Evolutionary conservation across 2,888 invertebrate genomes (phyloP).

Genomic region (Orchesellides sinensis): DNA sequence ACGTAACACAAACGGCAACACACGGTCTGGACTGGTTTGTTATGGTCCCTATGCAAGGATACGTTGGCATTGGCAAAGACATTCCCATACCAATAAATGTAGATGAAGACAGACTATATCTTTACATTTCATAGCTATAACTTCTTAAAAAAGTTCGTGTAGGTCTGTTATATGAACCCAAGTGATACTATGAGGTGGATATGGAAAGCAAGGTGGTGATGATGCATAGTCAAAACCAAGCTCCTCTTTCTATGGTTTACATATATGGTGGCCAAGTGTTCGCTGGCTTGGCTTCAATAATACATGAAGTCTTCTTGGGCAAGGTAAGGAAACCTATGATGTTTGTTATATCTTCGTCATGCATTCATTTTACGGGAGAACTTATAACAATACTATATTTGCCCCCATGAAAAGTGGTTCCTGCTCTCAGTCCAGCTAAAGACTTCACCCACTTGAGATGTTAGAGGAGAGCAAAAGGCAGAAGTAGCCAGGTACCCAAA

Average conservation of each 20-base stretch:
- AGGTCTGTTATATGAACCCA: too few species aligned
- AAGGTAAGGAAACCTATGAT: slow-evolving; percentile 9
- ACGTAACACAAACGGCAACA: slow-evolving; percentile 46
- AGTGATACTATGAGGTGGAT: background rate
- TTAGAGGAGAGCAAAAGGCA: slow-evolving; percentile 2
- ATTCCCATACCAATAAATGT: too few species aligned
- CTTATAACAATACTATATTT: slow-evolving; percentile 36
- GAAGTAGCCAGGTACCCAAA: background rate
- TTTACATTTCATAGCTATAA: too few species aligned
- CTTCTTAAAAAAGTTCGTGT: too few species aligned
- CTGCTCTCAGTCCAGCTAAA: slow-evolving; percentile 64
- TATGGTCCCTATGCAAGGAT: slow-evolving; percentile 1
- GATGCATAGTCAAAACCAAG: too few species aligned
- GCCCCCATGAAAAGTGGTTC: slow-evolving; percentile 60
- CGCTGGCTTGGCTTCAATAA: too few species aligned
- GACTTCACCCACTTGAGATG: slow-evolving; percentile 61
- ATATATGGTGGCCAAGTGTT: background rate
- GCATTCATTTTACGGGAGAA: slow-evolving; percentile 35
- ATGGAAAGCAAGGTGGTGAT: background rate
- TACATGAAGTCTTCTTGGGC: slow-evolving; percentile 9
- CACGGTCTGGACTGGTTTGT: slow-evolving; percentile 57
- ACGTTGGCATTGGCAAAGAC: background rate
- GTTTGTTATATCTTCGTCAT: slow-evolving; percentile 23
- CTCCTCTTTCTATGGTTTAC: too few species aligned
- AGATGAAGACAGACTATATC: too few species aligned